Evolutionary conservation across 2,888 invertebrate species (phyloP), one percentile per base, ranked within the genome.

Genomic region (Gerris lacustris): DNA sequence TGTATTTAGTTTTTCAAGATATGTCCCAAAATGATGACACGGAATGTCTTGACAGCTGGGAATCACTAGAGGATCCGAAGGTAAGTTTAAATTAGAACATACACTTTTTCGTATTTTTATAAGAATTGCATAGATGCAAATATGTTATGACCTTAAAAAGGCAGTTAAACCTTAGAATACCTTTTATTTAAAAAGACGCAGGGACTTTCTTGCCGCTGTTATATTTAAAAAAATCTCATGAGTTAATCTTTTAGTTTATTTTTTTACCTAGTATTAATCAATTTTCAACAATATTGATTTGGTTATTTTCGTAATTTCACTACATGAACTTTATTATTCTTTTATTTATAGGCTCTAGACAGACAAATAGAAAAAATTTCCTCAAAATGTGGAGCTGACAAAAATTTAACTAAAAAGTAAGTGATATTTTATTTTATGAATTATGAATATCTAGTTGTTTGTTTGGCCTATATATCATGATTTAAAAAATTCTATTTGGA

Each of bases 321-420:
- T 31, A 31, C 31, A 31, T 31, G 31, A 31, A 31, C 31, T 31
- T 31, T 31, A 31, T 31, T 31, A 31, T 31, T 31, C 31, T 31
- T 31, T 31, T 31, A 31, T 31, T 31, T 31, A 31, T 31, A 64
- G 64, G 17, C 64, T n/a, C 31, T 64, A 9, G 64, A 64, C 15
- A 64, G 18, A 64, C 64, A 64, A 64, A 64, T 64, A 18, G 64
- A 64, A 17, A 64, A 64, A 64, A 9, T 64, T 9, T 7, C 17
- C 17, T n/a, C 64, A n/a, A 64, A 64, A 64, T 64, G 64, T 64
- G 31, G 15, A n/a, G 9, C 64, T 31, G 31, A 64, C 7, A 64
- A 64, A n/a, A 9, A 64, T n/a, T n/a, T 9, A 64, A 64, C 7
- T 64, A 64, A n/a, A n/a, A 64, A 31, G 64, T 64, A 64, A 64